Percentiles rank a stretch among this genome's conserved stretches.
Evolutionary conservation across 2,113 vertebrate genomes (phyloP).

Genomic region (Cyrtonyx montezumae): DNA sequence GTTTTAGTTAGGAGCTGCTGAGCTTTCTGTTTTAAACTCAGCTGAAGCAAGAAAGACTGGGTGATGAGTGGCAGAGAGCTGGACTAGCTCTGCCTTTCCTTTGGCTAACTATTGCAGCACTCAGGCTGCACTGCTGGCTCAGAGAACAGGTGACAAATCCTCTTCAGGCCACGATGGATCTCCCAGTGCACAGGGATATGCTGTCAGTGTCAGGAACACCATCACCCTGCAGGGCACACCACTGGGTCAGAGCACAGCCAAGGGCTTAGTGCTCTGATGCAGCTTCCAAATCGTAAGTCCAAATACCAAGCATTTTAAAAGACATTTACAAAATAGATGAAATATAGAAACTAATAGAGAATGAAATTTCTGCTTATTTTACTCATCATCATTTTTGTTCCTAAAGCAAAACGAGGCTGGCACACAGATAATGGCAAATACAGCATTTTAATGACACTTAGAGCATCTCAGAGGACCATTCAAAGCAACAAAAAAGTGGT

Average conservation of each 20-base stretch:
- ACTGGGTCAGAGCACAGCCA: neutral
- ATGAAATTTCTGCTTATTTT: constrained; percentile 29
- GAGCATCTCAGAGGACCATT: constrained; percentile 34
- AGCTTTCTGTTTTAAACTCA: neutral
- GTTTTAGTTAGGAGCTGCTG: neutral
- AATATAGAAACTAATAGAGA: neutral
- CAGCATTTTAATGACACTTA: constrained; percentile 26
- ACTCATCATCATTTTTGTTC: neutral
- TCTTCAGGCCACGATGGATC: neutral
- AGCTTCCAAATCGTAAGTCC: neutral
- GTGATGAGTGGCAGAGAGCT: neutral
- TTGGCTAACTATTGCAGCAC: neutral
- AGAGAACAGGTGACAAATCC: neutral
- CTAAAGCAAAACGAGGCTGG: constrained; percentile 4
- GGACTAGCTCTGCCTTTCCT: neutral
- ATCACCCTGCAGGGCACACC: neutral
- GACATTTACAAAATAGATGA: neutral
- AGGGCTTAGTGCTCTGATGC: accelerated
- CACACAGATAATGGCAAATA: neutral
- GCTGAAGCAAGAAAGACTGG: neutral
- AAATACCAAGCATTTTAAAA: accelerated
- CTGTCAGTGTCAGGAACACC: neutral
- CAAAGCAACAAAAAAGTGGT: neutral
- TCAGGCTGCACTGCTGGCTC: neutral
- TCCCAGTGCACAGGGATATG: accelerated